A percentile compares a stretch with the other conserved stretches of the same genome.
Conservation (phyloP, 2,797 vertebrate genomes). For the Phaenicophaeus curvirostris region DNA sequence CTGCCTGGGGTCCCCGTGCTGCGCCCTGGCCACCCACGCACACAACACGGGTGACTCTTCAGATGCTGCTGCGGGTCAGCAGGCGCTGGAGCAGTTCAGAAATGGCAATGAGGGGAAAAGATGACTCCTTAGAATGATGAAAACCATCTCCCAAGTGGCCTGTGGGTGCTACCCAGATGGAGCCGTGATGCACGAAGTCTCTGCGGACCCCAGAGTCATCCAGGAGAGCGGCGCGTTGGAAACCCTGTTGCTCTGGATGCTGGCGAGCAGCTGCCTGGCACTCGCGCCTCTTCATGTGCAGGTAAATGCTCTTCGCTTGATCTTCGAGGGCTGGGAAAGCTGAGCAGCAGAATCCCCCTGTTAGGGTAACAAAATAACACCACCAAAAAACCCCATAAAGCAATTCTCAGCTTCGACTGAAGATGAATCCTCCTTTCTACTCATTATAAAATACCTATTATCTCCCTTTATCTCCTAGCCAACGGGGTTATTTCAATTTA, state of each 20-base stretch:
- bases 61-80: accelerated
- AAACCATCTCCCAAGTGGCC: background rate
- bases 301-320: background rate
- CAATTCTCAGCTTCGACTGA: constrained; percentile 13
- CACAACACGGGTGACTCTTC: background rate
- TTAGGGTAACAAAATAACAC: constrained; percentile 27
- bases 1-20: background rate
- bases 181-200: background rate
- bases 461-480: constrained; percentile 69
- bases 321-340: background rate
- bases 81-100: background rate
- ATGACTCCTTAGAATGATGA: background rate
- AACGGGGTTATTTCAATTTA: constrained; percentile 73
- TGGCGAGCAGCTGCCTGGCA: background rate
- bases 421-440: constrained; percentile 46
- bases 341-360: constrained; percentile 7
- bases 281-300: accelerated
- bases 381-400: background rate
- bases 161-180: accelerated
- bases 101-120: background rate
- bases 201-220: accelerated
- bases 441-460: constrained; percentile 71
- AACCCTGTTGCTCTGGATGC: background rate
- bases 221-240: accelerated
- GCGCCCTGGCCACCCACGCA: accelerated